Evolutionary conservation across 2,888 invertebrate species (phyloP).

Genomic region (Bursaphelenchus okinawaensis): DNA sequence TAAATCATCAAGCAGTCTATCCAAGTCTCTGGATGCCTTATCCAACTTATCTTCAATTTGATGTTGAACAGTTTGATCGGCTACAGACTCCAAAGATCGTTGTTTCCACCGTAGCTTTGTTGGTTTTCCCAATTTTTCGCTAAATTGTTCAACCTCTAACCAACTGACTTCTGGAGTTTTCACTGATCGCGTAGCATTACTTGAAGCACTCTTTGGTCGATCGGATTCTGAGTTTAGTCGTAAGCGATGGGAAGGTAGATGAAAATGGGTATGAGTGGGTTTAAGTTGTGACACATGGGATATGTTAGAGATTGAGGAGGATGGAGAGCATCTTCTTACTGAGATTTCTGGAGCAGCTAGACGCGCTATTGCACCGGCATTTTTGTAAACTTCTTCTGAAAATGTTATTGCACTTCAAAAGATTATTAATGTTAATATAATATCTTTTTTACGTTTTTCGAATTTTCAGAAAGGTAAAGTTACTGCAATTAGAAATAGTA

Average conservation of each 20-base stretch:
- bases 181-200: not conserved
- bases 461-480: no score
- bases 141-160: not conserved
- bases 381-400: not conserved
- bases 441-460: no score
- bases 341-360: not conserved
- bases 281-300: not conserved
- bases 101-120: not conserved
- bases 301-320: not conserved
- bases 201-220: not conserved
- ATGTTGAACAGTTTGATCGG: not conserved
- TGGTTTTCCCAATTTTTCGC: not conserved
- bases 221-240: not conserved
- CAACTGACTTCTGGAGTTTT: not conserved
- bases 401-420: not conserved
- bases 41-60: conserved; percentile 2
- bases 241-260: not conserved
- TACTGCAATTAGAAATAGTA: no score
- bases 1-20: not conserved
- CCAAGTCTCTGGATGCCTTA: conserved; percentile 2
- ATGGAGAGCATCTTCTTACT: not conserved
- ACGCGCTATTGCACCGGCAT: not conserved
- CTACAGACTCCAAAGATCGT: not conserved
- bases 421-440: no score
- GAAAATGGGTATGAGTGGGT: not conserved